A percentile compares a stretch with the other conserved stretches of the same genome.
Evolutionary conservation across 2,888 invertebrate genomes (phyloP).

Genomic region (Spialia ferax): DNA sequence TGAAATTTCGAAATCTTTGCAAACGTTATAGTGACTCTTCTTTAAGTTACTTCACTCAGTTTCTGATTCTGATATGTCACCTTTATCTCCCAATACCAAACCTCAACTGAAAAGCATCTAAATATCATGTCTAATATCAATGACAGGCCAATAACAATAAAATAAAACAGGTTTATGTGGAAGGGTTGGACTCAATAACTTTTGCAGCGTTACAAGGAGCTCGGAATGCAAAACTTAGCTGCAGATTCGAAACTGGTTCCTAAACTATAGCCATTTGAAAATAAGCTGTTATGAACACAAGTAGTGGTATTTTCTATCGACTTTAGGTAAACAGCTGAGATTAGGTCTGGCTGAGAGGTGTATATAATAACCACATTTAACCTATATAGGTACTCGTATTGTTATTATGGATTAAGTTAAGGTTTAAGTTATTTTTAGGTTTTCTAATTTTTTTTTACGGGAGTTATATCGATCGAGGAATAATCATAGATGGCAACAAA

Average conservation of each 20-base stretch:
- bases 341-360: too few relatives aligned
- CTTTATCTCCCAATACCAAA: not conserved
- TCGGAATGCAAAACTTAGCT: conserved; percentile 25
- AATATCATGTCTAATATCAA: conserved; percentile 9
- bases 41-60: too few relatives aligned
- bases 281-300: too few relatives aligned
- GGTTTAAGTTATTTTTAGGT: too few relatives aligned
- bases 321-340: too few relatives aligned
- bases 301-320: too few relatives aligned
- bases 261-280: not conserved
- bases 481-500: too few relatives aligned
- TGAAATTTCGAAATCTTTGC: not conserved
- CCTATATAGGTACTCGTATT: too few relatives aligned
- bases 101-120: not conserved
- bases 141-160: conserved; percentile 7
- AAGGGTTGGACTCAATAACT: conserved; percentile 18
- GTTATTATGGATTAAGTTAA: too few relatives aligned
- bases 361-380: too few relatives aligned
- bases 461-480: too few relatives aligned
- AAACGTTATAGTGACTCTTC: not conserved
- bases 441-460: too few relatives aligned
- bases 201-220: conserved; percentile 21
- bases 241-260: conserved; percentile 22
- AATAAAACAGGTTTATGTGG: conserved; percentile 30
- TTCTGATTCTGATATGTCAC: not conserved